Evolutionary conservation across 1,140 invertebrate species (phyloP), one percentile per base, ranked within the genome.

Genomic region (Venustaconcha ellipsiformis): DNA sequence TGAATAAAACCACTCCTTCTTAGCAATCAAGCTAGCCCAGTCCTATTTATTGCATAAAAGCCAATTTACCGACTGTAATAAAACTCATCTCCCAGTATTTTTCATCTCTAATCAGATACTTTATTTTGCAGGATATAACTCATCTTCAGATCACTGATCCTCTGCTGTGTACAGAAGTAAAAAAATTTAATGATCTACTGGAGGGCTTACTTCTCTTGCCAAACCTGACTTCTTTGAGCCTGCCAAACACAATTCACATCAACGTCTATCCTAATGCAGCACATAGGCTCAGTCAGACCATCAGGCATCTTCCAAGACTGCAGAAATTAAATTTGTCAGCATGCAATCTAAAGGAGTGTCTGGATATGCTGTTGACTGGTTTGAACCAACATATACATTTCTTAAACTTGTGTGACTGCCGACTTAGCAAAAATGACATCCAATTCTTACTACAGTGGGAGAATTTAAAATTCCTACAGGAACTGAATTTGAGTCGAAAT

Each of bases 401-500:
- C 68, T 66, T 88, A 30, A 84, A 82, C 60, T 74, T 88, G 14
- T 75, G 84, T 23, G 87, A 88, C 78, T 87, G 86, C 72, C 81
- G 87, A 1, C 75, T 88, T 23, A 80, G 62, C 26, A 72, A 83
- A 56, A 55, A 62, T 8, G 87, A 88, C 68, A 57, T 88, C 0
- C 55, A 74, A 57, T 81, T 81, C 57, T 60, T 88, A n/a, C 56
- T 81, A 30, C 55, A 80, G 26, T 87, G 86, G 87, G 62, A 73
- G 8, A 65, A 64, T 2, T 26, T 86, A 11, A 13, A 64, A 1
- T 70, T 65, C n/a, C 70, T 88, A 14, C 68, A 79, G 20, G 87
- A 88, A 62, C 62, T 88, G 58, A 87, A 88, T 68, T 67, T 88
- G 15, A 88, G 87, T 74, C 78, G 86, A 64, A 88, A 88, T 72